Percentiles rank a stretch among this genome's conserved stretches.
Evolutionary conservation across 2,113 vertebrate genomes (phyloP).

Genomic region (Neodon shergylaensis): DNA sequence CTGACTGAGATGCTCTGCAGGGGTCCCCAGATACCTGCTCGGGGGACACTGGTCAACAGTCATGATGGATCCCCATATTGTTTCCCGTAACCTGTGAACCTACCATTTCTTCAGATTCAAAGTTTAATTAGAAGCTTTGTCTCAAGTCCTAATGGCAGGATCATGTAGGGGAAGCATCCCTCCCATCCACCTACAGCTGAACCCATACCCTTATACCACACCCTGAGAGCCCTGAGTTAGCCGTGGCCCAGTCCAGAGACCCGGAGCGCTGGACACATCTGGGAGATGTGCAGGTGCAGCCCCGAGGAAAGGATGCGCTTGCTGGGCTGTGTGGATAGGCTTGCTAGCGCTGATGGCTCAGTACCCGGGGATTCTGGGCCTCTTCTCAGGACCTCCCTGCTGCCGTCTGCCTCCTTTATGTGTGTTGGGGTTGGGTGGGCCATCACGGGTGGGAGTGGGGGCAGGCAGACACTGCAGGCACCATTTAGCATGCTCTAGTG

Average conservation of each 20-base stretch:
- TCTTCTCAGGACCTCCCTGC: not conserved
- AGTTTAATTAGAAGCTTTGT: not conserved
- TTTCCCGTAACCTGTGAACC: not conserved
- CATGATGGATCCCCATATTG: not conserved
- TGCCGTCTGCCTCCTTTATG: not conserved
- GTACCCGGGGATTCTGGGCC: too few species aligned
- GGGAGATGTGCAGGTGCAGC: not conserved
- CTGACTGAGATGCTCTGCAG: not conserved
- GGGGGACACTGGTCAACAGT: not conserved
- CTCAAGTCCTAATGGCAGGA: not conserved
- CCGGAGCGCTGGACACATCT: not conserved
- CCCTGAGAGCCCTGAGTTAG: not conserved
- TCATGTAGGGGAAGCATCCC: not conserved
- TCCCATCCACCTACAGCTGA: not conserved
- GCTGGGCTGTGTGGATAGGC: not conserved
- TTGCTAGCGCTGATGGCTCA: not conserved
- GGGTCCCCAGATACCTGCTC: not conserved
- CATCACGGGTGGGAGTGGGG: rapidly evolving
- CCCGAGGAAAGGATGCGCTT: not conserved
- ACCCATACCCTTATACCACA: not conserved
- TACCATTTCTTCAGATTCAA: not conserved
- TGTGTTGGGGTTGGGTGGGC: not conserved
- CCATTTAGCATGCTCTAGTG: too few species aligned
- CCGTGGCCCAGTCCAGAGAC: not conserved
- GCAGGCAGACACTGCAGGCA: not conserved